phyloP scores from a whole-genome alignment of 2,797 vertebrate species.

The Capromys pilorides region DNA sequence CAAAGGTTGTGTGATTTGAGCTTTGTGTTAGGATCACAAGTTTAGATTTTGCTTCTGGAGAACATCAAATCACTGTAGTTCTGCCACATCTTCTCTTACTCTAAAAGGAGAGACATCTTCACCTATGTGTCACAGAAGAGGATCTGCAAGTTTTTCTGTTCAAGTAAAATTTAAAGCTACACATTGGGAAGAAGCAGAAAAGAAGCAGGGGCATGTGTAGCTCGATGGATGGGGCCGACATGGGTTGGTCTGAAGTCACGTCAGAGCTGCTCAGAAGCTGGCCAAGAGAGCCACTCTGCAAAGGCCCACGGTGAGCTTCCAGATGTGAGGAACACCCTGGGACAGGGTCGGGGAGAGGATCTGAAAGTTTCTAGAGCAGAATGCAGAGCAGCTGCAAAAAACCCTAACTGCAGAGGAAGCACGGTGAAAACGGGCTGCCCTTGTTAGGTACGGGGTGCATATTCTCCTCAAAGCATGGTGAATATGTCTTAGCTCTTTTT shows the following conservation, averaged over 20 bases:
- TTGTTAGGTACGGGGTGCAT: background rate
- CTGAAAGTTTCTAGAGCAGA: background rate
- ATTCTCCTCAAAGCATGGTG: background rate
- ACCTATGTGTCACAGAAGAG: conserved; percentile 26
- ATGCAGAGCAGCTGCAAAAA: background rate
- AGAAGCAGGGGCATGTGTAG: background rate
- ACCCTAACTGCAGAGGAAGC: background rate
- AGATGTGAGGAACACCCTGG: background rate
- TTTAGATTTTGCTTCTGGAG: conserved; percentile 32
- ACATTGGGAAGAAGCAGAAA: background rate
- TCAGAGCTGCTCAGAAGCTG: background rate
- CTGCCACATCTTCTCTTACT: background rate
- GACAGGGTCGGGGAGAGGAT: background rate
- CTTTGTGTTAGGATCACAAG: background rate
- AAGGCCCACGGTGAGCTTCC: background rate
- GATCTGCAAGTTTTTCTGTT: background rate
- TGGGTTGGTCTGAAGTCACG: background rate
- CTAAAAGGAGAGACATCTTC: conserved; percentile 6
- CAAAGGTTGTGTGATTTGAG: background rate
- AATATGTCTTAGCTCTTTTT: background rate
- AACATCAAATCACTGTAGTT: conserved; percentile 40
- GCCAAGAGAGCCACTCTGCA: background rate
- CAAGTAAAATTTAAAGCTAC: conserved; percentile 34
- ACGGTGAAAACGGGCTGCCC: background rate
- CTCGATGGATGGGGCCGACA: background rate